Base-by-base conservation (phyloP, 2,888 invertebrate species). In the Sceliomorpha sp. region DNA sequence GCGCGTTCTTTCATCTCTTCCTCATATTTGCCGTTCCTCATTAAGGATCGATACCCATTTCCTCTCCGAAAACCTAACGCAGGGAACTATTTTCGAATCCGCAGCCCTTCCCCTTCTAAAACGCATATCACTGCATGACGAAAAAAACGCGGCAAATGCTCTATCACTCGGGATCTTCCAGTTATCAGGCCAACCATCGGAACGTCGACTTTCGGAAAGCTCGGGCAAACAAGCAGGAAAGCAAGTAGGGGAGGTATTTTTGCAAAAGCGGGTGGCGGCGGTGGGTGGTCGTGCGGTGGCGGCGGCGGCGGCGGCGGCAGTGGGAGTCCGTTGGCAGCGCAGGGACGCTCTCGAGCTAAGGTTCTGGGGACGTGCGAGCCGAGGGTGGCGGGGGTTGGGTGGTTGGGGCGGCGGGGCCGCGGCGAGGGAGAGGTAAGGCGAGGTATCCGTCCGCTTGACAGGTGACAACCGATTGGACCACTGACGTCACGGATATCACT, bases 391-490 rank as follows among this genome's bases (percentile, higher is more conserved):
- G n/a, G 37, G 34, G 44, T 59, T 58, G 73, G 63, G 55, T 42
- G 56, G 63, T 58, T 53, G 37, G 40, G 62, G 32, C 27, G 44
- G 45, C 56, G 45, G 31, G 26, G 59, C 27, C 47, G 63, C 48
- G 60, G 70, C 45, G 42, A 62, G 51, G 72, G 66, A 37, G 67
- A 62, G 71, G 53, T 56, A 66, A 67, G 77, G 76, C 70, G 60
- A 70, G 75, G 70, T 59, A 75, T 72, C 70, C 77, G 75, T 79
- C 74, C 75, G 79, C 74, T 80, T 84, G 84, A 85, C 84, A 83
- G 80, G 81, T 84, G 83, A 85, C 82, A 79, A 79, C 79, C 82
- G 78, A 84, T 84, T 78, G 83, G 78, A 82, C 83, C 83, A 84
- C 85, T 84, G 84, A 85, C 83, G 85, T 85, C 85, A 85, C 83